Base-by-base conservation (phyloP, 2,113 vertebrate genomes). In the Gallinago jamesoni region DNA sequence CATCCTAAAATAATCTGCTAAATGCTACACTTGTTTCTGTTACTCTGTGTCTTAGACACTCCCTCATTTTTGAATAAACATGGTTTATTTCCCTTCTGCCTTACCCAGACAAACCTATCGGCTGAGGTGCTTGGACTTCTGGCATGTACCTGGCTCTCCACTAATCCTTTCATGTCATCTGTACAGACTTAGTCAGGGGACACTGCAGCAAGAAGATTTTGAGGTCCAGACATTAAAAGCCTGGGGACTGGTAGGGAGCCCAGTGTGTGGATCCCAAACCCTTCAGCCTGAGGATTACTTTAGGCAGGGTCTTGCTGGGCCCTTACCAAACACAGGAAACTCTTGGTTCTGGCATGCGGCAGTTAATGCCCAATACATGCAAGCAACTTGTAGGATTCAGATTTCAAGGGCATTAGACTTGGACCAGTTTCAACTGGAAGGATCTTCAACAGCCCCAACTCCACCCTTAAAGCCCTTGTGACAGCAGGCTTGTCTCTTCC, bases 1-100 rank as follows among this genome's bases (percentile, higher is more conserved):
- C 73, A 91, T 90, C 84, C 84, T 72, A 81, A 95, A 92, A 90
- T 89, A 84, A 93, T 63, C 94, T 89, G 72, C 57, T 84, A 63
- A 63, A 83, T 87, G 83, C 86, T 90, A 57, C 55, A 45, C 63
- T 90, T 3, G 0, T 88, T 93, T 33, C 69, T 79, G 70, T 56
- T 92, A 56, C 85, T 75, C 69, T 75, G 25, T 57, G n/a, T 95
- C 60, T 90, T 53, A 67, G 72, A 93, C 66, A 66, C 67, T 66
- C 81, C 93, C 78, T 41, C 59, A 73, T 31, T 86, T 74, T 48
- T 57, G 62, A 79, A 75, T 59, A 69, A 90, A 68, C 23, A 67
- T 13, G 66, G 90, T 85, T 87, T 50, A 50, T 50, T 86, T 64
- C 43, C 62, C 83, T 89, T 84, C 39, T 93, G 69, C 52, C 24